A percentile compares a stretch with the other conserved stretches of the same genome.
Conservation (phyloP, 2,113 vertebrate species). For the Mesoclemmys tuberculata region DNA sequence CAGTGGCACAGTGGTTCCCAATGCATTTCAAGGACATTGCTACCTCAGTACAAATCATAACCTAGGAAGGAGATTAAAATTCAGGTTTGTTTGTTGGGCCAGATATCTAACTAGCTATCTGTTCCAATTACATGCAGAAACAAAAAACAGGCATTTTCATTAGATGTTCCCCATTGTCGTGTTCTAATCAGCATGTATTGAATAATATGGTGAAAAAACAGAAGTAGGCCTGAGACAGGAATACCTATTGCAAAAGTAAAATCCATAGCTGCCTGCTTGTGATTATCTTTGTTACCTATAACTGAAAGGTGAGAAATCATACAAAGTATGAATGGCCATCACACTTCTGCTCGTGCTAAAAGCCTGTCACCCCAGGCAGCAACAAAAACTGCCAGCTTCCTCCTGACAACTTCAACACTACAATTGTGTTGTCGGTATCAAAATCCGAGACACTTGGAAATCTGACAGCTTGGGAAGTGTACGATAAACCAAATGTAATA, state of each 20-base stretch:
- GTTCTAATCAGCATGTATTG: neutral
- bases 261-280: neutral
- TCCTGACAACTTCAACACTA: neutral
- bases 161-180: neutral
- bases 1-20: neutral
- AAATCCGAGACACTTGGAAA: neutral
- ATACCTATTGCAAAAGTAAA: neutral
- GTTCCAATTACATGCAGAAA: neutral
- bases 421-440: neutral
- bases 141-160: neutral
- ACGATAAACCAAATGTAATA: neutral
- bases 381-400: neutral
- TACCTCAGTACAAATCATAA: neutral
- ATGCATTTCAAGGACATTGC: neutral
- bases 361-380: neutral
- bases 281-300: neutral
- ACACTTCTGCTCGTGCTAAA: neutral
- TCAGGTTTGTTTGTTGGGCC: neutral
- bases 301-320: neutral
- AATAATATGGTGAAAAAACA: neutral
- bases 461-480: neutral
- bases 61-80: neutral
- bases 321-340: neutral
- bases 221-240: neutral
- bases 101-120: neutral